Evolutionary conservation across 2,888 invertebrate species (phyloP).

Genomic region (Ormyrus pomaceus): DNA sequence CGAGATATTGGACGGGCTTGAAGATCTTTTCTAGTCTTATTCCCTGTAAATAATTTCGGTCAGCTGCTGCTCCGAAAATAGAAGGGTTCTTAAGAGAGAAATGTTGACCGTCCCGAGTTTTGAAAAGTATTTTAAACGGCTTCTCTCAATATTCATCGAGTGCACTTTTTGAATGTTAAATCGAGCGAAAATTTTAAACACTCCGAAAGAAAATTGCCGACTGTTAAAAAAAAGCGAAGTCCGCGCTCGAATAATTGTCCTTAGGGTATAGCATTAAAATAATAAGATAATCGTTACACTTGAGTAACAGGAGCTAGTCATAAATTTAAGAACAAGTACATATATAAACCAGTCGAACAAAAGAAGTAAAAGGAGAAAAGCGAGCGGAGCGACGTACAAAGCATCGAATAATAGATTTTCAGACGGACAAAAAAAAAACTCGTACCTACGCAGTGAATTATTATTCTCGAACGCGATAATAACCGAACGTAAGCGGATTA

Average conservation of each 20-base stretch:
- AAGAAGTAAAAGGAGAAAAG: not conserved
- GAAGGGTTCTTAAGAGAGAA: too few relatives aligned
- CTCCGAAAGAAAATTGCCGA: not conserved
- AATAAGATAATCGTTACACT: not conserved
- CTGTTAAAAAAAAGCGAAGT: not conserved
- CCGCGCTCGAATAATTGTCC: too few relatives aligned
- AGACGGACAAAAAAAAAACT: not conserved
- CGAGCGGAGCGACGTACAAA: constrained; percentile 23
- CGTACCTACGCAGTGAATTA: not conserved
- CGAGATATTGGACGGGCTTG: too few relatives aligned
- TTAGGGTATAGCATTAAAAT: too few relatives aligned
- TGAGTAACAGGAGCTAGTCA: not conserved
- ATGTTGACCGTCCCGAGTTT: too few relatives aligned
- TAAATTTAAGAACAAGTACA: constrained; percentile 15
- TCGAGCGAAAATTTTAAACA: not conserved
- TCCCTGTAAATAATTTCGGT: too few relatives aligned
- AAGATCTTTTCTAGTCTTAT: too few relatives aligned
- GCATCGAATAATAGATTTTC: not conserved
- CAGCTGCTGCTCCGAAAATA: too few relatives aligned
- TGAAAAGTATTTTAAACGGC: too few relatives aligned
- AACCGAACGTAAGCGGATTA: constrained; percentile 17
- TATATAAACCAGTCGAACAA: constrained; percentile 17
- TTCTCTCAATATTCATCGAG: too few relatives aligned
- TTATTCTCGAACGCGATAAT: constrained; percentile 8
- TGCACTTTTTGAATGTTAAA: too few relatives aligned